These are phyloP conservation scores for Leistus spinibarbis DNA, from an alignment of 2,888 invertebrate genomes.

Conservation along the genomic window DNA sequence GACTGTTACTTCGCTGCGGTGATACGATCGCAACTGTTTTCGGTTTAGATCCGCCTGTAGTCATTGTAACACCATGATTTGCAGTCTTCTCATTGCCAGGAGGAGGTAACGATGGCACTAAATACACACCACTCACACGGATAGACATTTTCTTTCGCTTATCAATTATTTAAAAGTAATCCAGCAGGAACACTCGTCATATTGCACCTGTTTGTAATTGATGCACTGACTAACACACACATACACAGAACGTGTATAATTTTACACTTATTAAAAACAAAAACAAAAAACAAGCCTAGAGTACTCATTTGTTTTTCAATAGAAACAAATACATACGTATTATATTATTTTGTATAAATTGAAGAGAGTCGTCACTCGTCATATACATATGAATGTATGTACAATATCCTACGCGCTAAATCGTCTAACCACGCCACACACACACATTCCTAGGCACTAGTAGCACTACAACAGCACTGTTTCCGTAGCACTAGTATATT, in stretches of 20 bases:
- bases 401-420: neutral
- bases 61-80: neutral
- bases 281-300: too few relatives aligned
- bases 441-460: neutral
- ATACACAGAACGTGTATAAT: neutral
- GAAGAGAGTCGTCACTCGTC: too few relatives aligned
- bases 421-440: neutral
- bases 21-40: constrained; percentile 72
- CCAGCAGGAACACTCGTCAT: neutral
- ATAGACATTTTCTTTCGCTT: constrained; percentile 47
- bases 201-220: neutral
- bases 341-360: too few relatives aligned
- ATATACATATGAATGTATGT: neutral
- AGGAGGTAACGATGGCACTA: constrained; percentile 46
- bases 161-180: constrained; percentile 9
- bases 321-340: too few relatives aligned
- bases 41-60: constrained; percentile 45
- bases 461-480: neutral
- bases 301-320: too few relatives aligned
- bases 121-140: constrained; percentile 50
- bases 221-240: constrained; percentile 37
- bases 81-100: constrained; percentile 17
- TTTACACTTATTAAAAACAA: neutral
- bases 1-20: constrained; percentile 79
- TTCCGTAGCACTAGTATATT: neutral